Percentiles rank a stretch among this genome's conserved stretches.
phyloP scores from a whole-genome alignment of 2,888 invertebrate species.

The Watsonalla binaria region DNA sequence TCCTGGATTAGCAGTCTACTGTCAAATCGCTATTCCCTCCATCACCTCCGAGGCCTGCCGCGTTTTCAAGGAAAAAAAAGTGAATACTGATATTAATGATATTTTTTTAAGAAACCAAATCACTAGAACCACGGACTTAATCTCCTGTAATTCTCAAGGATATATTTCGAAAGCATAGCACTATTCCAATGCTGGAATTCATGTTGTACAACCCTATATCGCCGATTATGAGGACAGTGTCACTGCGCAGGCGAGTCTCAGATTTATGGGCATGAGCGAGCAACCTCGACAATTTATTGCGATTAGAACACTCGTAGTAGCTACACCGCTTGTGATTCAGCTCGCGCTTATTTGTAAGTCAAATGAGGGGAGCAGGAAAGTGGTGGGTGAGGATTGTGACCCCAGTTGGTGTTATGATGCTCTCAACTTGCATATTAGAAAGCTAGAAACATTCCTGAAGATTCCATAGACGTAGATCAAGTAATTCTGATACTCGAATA shows the following conservation, averaged over 20 bases:
- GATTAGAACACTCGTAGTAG: slow-evolving; percentile 37
- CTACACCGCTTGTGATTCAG: slow-evolving; percentile 19
- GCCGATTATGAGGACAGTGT: slow-evolving; percentile 41
- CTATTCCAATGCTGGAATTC: no score
- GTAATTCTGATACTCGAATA: no score
- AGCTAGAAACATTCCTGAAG: no score
- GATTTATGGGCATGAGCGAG: slow-evolving; percentile 33
- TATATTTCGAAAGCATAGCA: no score
- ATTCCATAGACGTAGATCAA: not conserved
- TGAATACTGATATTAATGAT: no score
- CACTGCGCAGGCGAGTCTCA: slow-evolving; percentile 27
- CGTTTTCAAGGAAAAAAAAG: no score
- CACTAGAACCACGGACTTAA: no score
- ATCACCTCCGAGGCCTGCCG: no score
- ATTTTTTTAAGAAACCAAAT: no score
- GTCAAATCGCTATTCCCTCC: no score
- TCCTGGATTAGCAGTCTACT: no score
- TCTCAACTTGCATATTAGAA: not conserved
- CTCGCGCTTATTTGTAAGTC: slow-evolving; percentile 2
- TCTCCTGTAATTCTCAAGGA: no score
- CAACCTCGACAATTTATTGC: slow-evolving; percentile 37
- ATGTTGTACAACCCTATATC: not conserved
- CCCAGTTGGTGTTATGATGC: not conserved
- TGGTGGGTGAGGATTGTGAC: not conserved
- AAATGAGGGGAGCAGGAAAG: slow-evolving; percentile 1